A percentile compares a stretch with the other conserved stretches of the same genome.
phyloP scores from a whole-genome alignment of 2,797 vertebrate genomes.

The Florisuga fusca region DNA sequence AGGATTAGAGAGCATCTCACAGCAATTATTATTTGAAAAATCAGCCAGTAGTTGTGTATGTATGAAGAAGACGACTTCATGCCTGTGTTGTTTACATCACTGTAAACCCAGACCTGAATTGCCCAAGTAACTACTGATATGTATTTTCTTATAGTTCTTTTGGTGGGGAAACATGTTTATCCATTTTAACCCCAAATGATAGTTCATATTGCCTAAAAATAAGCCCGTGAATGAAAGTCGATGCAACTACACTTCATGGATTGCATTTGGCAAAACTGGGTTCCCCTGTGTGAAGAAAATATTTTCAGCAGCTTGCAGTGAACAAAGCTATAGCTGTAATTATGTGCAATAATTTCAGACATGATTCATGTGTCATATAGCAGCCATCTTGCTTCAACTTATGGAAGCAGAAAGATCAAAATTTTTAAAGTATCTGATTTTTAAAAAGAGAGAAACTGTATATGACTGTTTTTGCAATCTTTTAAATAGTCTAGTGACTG shows the following conservation, averaged over 20 bases:
- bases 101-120: background rate
- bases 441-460: background rate
- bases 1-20: background rate
- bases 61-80: background rate
- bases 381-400: background rate
- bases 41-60: background rate
- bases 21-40: slow-evolving; percentile 4
- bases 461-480: background rate
- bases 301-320: background rate
- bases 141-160: background rate
- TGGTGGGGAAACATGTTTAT: background rate
- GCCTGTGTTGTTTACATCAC: background rate
- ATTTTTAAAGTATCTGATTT: background rate
- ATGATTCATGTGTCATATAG: background rate
- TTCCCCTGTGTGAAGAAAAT: background rate
- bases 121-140: background rate
- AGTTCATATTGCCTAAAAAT: background rate
- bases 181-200: background rate
- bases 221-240: background rate
- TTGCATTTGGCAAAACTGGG: background rate
- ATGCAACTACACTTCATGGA: background rate
- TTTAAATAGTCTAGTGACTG: background rate
- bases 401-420: background rate
- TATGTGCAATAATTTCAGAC: background rate
- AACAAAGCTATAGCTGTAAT: background rate